Base-by-base conservation (phyloP, 1,140 invertebrate species). In the Rhopalosiphum maidis region DNA sequence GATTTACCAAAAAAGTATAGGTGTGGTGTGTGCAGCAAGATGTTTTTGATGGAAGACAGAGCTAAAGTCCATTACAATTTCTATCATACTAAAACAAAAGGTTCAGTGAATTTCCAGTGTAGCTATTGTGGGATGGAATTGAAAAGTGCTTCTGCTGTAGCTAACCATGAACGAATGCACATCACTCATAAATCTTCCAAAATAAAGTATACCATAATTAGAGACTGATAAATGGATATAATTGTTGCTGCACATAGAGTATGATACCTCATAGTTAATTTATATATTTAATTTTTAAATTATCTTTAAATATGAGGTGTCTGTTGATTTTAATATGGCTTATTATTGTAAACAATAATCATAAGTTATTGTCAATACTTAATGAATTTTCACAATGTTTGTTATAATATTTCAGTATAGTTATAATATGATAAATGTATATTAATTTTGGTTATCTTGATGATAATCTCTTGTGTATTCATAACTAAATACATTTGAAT, bases 21-120 rank as follows among this genome's bases (percentile, higher is more conserved):
- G 55, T 94, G 90, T 60, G 86, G 90, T 1, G 93, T 93, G 4
- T 94, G 93, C 22, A 92, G 93, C 35, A 94, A 94, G 68, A 86
- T 94, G 90, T 94, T 94, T 82, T 23, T 94, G 30, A 91, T 91
- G 89, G 93, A 94, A 43, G 90, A 94, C 25, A 82, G 93, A 2
- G 93, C 90, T 7, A 83, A 90, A 35, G 83, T 94, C 1, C 93
- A 94, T 94, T 91, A 48, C 1, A 94, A 86, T 87, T 91, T 90
- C 9, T 94, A 94, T 86, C 93, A 94, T 48, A 93, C 91, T 9
- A 93, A 93, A 85, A 93, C 91, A 9, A 93, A 93, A 86, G 91
- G 91, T n/a, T 54, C 77, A 30, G 35, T 93, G 35, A 93, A 93
- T 46, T 93, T 37, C 30, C 91, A 93, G 60, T 93, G 91, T 30